Conservation (phyloP, 2,113 vertebrate genomes). For the Anhinga rufa region DNA sequence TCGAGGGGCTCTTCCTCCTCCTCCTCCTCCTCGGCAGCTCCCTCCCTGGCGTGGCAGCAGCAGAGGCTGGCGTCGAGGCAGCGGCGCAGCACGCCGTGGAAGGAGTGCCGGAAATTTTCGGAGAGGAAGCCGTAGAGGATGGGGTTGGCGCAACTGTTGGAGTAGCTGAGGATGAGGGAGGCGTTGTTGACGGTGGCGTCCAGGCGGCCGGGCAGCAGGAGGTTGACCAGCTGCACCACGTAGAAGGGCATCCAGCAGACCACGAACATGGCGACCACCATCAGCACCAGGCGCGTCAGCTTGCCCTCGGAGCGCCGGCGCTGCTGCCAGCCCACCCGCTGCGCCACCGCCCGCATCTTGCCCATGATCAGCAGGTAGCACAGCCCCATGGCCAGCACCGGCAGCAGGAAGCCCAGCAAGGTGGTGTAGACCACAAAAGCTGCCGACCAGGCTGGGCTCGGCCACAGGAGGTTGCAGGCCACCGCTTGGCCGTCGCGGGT, state of each 20-base stretch:
- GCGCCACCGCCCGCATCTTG: constrained; percentile 84
- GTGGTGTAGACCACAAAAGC: constrained; percentile 87
- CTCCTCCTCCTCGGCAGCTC: background rate
- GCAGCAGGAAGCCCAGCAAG: constrained; percentile 86
- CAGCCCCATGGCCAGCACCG: constrained; percentile 85
- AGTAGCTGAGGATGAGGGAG: constrained; percentile 86
- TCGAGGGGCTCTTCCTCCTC: constrained; percentile 72
- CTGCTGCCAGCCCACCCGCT: constrained; percentile 89
- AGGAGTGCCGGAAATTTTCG: constrained; percentile 87
- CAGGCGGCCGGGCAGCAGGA: constrained; percentile 76
- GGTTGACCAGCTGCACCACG: constrained; percentile 83
- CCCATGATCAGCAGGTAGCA: constrained; percentile 87
- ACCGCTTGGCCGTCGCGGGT: constrained; percentile 81
- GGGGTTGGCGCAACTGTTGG: constrained; percentile 90
- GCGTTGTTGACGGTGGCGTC: constrained; percentile 85
- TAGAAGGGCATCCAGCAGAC: constrained; percentile 93
- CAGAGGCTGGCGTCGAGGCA: constrained; percentile 42
- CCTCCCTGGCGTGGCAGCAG: background rate
- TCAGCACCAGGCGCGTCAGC: constrained; percentile 83
- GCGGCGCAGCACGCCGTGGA: constrained; percentile 85
- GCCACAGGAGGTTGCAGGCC: constrained; percentile 89
- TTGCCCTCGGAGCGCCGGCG: constrained; percentile 86
- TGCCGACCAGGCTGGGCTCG: constrained; percentile 79
- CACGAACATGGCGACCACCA: constrained; percentile 87
- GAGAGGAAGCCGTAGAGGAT: constrained; percentile 88